These are phyloP conservation scores for Chironomus riparius DNA, from an alignment of 2,888 invertebrate species.

Conservation along the genomic window DNA sequence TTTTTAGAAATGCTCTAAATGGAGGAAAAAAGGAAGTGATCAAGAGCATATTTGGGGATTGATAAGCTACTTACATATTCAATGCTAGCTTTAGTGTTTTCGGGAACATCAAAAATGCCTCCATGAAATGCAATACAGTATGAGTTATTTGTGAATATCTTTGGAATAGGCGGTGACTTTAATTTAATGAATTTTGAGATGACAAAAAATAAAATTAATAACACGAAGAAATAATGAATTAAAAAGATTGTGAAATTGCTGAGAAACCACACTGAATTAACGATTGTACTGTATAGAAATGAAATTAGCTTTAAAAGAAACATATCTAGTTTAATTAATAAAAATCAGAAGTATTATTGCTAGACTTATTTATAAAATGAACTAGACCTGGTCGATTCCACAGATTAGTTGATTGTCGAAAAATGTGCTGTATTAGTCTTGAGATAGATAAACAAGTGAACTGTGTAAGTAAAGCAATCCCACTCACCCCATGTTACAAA, in stretches of 20 bases:
- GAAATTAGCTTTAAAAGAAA: neutral
- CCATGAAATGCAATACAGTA: conserved; percentile 40
- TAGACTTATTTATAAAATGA: too few relatives aligned
- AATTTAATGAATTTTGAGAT: conserved; percentile 41
- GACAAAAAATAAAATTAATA: conserved; percentile 38
- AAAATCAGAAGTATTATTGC: too few relatives aligned
- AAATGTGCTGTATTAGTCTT: too few relatives aligned
- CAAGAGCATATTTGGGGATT: neutral
- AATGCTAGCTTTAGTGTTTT: conserved; percentile 40
- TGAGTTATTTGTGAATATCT: conserved; percentile 33
- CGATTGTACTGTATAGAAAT: neutral
- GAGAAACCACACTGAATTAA: conserved; percentile 1
- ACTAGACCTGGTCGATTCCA: too few relatives aligned
- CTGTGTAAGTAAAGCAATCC: too few relatives aligned
- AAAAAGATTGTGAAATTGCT: conserved; percentile 21
- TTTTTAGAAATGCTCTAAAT: conserved; percentile 38
- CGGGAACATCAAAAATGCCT: conserved; percentile 41
- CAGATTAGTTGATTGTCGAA: too few relatives aligned
- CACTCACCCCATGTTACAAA: too few relatives aligned
- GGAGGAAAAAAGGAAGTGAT: neutral
- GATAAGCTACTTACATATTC: conserved; percentile 37
- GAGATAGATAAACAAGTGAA: too few relatives aligned
- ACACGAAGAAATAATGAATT: conserved; percentile 29
- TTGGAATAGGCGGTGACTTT: conserved; percentile 36
- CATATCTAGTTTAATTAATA: neutral